These are phyloP conservation scores for Vanessa tameamea DNA, from an alignment of 1,140 invertebrate species.

Conservation along the genomic window DNA sequence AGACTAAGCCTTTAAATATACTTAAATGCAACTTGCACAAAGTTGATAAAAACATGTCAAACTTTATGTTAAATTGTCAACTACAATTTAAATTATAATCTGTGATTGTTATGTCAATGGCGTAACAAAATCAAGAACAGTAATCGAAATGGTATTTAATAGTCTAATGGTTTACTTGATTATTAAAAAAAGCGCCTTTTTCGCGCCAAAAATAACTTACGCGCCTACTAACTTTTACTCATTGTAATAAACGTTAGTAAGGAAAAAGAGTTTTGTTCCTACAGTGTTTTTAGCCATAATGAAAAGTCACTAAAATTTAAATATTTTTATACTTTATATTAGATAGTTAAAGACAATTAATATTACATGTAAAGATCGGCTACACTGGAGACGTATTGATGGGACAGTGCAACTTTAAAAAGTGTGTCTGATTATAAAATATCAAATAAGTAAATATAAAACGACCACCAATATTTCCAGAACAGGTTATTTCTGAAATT, in stretches of 20 bases:
- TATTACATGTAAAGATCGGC: not conserved
- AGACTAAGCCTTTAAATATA: too few species aligned
- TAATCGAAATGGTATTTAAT: not conserved
- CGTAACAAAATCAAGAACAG: too few species aligned
- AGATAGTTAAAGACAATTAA: not conserved
- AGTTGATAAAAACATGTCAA: too few species aligned
- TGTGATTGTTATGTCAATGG: too few species aligned
- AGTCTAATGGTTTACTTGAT: not conserved
- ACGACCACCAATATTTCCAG: not conserved
- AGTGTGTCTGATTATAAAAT: not conserved
- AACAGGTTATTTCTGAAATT: not conserved
- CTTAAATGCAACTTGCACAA: too few species aligned
- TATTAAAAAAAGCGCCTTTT: not conserved
- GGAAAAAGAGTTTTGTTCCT: slow-evolving; percentile 14
- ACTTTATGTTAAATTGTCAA: too few species aligned
- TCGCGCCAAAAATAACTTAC: not conserved
- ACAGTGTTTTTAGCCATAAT: slow-evolving; percentile 19
- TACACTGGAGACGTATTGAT: not conserved
- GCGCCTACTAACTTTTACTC: not conserved
- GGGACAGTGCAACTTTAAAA: not conserved
- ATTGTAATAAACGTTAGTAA: not conserved
- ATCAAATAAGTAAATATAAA: not conserved
- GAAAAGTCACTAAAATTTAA: slow-evolving; percentile 24
- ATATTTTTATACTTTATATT: not conserved
- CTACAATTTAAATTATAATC: too few species aligned